Base-by-base conservation (phyloP, 2,888 invertebrate genomes). In the Dicyrtoma fusca region DNA sequence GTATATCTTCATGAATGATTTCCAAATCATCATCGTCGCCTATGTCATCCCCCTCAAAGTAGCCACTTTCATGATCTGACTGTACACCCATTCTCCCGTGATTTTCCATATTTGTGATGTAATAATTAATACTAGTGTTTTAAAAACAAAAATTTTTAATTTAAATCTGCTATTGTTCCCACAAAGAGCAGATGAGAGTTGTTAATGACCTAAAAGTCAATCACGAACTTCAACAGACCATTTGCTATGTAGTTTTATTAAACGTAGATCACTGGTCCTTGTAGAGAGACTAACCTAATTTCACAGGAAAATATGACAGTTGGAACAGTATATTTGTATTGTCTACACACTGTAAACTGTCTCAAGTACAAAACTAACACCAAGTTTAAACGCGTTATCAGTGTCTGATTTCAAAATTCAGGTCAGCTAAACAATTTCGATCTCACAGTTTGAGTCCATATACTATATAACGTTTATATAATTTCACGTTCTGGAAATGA, bases 21-120 rank as follows among this genome's bases (percentile, higher is more conserved):
- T 80, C 80, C 72, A 80, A 84, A 73, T 87, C 88, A 85, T 86
- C 86, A 78, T 85, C 86, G 75, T 82, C 82, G 75, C 84, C 85
- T 78, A 87, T 87, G 82, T 88, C 88, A 82, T 88, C 89, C 80
- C 90, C 91, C 85, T 92, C 92, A 87, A 91, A 92, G 83, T 91
- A 92, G 77, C 92, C 92, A 84, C 92, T 92, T 86, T 92, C 92
- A 87, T 92, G 90, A 81, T 89, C 89, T 80, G 88, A 87, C 80
- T 88, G 87, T 80, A 87, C 84, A 82, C 86, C 87, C 88, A 88
- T 88, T 82, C 76, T 78, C 42, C 66, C 65, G 45, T 71, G 71
- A 71, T 71, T 71, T 64, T 71, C 65, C 71, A 71, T 71, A 64
- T 71, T 57, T 55, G 44, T 34, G 34, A 42, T 42, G 11, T 13